phyloP scores from a whole-genome alignment of 2,888 invertebrate genomes.

The Ctenicera cuprea region DNA sequence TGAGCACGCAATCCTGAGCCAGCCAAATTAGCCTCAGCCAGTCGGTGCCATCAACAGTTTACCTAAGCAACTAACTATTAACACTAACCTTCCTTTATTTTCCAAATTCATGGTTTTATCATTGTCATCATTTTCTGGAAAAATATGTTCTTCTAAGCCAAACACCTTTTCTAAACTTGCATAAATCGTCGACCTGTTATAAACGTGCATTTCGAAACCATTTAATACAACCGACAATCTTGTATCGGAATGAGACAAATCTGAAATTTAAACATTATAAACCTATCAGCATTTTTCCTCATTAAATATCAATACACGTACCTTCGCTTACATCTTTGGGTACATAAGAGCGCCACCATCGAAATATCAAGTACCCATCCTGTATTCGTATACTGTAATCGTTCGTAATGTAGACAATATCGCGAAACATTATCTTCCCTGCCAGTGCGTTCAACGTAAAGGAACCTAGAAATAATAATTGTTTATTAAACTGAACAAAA shows the following conservation, averaged over 20 bases:
- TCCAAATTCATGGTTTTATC: slow-evolving; percentile 61
- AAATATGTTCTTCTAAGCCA: slow-evolving; percentile 87
- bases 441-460: slow-evolving; percentile 96
- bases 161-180: slow-evolving; percentile 91
- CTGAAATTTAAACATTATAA: slow-evolving; percentile 74
- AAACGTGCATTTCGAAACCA: slow-evolving; percentile 96
- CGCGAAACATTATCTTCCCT: slow-evolving; percentile 98
- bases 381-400: slow-evolving; percentile 95
- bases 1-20: too few species aligned
- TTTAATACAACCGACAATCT: slow-evolving; percentile 93
- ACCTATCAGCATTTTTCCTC: too few species aligned
- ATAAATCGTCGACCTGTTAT: slow-evolving; percentile 93
- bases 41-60: too few species aligned
- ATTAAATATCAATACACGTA: slow-evolving; percentile 69
- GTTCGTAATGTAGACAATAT: slow-evolving; percentile 94
- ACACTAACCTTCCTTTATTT: slow-evolving; percentile 53
- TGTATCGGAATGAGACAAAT: slow-evolving; percentile 96
- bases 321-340: slow-evolving; percentile 97
- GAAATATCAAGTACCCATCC: slow-evolving; percentile 97
- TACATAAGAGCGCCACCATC: slow-evolving; percentile 98
- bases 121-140: slow-evolving; percentile 72
- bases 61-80: too few species aligned
- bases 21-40: too few species aligned
- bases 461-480: slow-evolving; percentile 81
- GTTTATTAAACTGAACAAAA: not conserved